phyloP scores from a whole-genome alignment of 2,113 vertebrate genomes.

The Pogonocichla stellata region DNA sequence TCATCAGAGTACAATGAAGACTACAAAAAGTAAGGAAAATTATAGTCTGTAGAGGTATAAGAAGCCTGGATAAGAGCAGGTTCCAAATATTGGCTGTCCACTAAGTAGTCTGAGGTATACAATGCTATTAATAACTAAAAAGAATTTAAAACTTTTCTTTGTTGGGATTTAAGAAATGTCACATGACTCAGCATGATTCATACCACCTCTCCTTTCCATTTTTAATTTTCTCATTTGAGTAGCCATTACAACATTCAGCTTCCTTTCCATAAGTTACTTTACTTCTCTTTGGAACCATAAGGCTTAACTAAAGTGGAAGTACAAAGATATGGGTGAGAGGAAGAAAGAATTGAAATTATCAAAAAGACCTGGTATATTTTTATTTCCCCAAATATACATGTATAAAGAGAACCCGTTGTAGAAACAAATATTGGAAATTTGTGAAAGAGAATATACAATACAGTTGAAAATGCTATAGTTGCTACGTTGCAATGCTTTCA shows the following conservation, averaged over 20 bases:
- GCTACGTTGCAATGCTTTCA: neutral
- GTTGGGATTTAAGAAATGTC: neutral
- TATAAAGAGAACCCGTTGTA: neutral
- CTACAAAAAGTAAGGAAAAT: neutral
- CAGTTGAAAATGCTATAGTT: neutral
- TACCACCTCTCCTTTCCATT: neutral
- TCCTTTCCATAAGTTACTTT: neutral
- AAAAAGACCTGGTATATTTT: neutral
- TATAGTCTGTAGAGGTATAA: neutral
- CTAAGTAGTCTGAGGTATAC: neutral
- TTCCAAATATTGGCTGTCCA: neutral
- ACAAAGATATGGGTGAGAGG: neutral
- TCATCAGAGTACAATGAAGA: neutral
- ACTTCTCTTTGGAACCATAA: neutral
- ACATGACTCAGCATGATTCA: neutral
- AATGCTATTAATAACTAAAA: neutral
- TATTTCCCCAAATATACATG: neutral
- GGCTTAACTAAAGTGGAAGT: neutral
- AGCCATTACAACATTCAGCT: neutral
- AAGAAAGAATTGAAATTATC: neutral
- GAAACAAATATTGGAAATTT: neutral
- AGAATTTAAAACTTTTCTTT: neutral
- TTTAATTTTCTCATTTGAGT: neutral
- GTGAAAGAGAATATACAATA: neutral
- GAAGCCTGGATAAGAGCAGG: neutral